Evolutionary conservation across 2,113 vertebrate species (phyloP).

Genomic region (Myanophis thanlyinensis): DNA sequence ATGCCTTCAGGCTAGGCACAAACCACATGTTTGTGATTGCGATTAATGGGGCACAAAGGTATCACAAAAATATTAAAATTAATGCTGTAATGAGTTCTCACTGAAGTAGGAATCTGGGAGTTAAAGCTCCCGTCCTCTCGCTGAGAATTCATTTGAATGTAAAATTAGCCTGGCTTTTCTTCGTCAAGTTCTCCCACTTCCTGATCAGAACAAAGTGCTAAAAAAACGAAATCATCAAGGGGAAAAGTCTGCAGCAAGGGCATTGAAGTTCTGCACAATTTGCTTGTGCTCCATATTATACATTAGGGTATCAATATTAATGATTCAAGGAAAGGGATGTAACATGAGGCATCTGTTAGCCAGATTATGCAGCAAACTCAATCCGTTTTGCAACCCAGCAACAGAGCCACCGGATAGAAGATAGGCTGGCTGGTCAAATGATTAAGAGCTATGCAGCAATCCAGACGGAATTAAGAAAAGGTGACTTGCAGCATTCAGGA

Average conservation of each 20-base stretch:
- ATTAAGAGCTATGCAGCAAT: not conserved
- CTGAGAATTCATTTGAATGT: not conserved
- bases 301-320: conserved; percentile 57
- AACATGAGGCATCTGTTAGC: conserved; percentile 54
- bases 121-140: not conserved
- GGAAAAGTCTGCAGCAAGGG: conserved; percentile 30
- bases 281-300: conserved; percentile 25
- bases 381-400: conserved; percentile 23
- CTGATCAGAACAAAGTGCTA: conserved; percentile 19
- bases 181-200: conserved; percentile 40
- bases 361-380: conserved; percentile 27
- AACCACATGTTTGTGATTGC: not conserved
- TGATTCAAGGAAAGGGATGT: conserved; percentile 41
- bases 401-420: not conserved
- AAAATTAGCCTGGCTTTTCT: not conserved
- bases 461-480: not conserved
- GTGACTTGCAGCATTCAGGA: not conserved
- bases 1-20: not conserved
- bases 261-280: conserved; percentile 54
- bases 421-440: not conserved
- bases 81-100: not conserved
- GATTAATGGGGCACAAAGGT: not conserved
- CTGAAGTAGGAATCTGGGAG: not conserved
- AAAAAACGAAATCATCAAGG: conserved; percentile 29
- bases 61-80: not conserved